Conservation (phyloP, 2,113 vertebrate species). For the Syrrhaptes paradoxus region DNA sequence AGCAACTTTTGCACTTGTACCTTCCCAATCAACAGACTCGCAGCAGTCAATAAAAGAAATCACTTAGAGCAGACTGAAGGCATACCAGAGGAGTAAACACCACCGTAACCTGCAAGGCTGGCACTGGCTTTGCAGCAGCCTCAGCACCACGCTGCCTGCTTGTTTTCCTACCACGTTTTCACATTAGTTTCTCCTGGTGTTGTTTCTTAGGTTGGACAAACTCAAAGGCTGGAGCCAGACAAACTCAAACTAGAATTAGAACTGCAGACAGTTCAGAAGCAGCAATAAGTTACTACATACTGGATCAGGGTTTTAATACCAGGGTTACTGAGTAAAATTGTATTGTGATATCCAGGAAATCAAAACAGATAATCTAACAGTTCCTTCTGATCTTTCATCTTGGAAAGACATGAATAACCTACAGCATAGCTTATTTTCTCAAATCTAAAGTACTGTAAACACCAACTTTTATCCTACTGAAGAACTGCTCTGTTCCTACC, state of each 20-base stretch:
- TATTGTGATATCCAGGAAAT: accelerated
- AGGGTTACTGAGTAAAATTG: not conserved
- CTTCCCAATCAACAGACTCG: not conserved
- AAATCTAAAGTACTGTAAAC: not conserved
- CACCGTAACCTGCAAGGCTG: not conserved
- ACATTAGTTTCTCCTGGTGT: not conserved
- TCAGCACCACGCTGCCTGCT: not conserved
- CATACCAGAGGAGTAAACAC: not conserved
- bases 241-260: not conserved
- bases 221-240: not conserved
- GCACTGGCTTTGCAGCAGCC: not conserved
- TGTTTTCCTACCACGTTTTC: accelerated
- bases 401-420: accelerated
- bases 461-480: not conserved
- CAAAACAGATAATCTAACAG: not conserved
- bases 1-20: not conserved
- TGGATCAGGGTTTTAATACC: not conserved
- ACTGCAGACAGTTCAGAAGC: not conserved
- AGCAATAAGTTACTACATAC: too few species aligned
- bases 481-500: not conserved
- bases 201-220: not conserved
- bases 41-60: not conserved
- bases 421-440: not conserved
- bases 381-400: not conserved
- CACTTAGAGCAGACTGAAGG: not conserved